Evolutionary conservation across 2,797 vertebrate genomes (phyloP).

Genomic region (Coregonus suidteri): DNA sequence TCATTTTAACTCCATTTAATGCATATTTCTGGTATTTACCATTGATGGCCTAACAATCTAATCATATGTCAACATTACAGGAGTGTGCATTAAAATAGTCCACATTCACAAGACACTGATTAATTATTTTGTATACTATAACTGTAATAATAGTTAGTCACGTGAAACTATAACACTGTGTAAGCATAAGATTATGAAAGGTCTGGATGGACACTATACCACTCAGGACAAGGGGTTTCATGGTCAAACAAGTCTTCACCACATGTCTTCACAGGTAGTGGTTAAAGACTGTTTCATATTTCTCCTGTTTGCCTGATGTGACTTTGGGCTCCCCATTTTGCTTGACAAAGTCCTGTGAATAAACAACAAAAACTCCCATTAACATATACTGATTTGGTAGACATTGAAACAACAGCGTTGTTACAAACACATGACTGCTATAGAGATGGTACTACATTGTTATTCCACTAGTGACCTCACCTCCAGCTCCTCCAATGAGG

Average conservation of each 20-base stretch:
- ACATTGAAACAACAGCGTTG: neutral
- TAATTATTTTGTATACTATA: neutral
- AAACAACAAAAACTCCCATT: neutral
- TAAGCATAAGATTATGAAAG: neutral
- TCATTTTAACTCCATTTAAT: neutral
- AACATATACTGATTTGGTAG: neutral
- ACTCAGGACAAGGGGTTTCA: neutral
- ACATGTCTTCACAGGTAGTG: constrained; percentile 53
- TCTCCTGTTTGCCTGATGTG: constrained; percentile 73
- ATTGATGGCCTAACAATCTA: neutral
- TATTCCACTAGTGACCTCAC: constrained; percentile 35
- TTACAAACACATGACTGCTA: neutral
- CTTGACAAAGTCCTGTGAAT: constrained; percentile 65
- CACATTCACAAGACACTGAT: neutral
- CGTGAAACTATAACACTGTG: neutral
- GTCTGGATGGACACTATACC: neutral
- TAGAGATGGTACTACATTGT: neutral
- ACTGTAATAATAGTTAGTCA: neutral
- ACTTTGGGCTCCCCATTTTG: constrained; percentile 64
- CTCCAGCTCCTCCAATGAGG: constrained; percentile 71
- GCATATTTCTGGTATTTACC: neutral
- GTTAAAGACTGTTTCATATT: constrained; percentile 72
- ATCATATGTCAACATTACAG: neutral
- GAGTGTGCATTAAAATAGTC: neutral
- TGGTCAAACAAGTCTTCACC: neutral